Percentiles rank a stretch among this genome's conserved stretches.
Evolutionary conservation across 2,888 invertebrate genomes (phyloP).

Genomic region (Coremacera marginata): DNA sequence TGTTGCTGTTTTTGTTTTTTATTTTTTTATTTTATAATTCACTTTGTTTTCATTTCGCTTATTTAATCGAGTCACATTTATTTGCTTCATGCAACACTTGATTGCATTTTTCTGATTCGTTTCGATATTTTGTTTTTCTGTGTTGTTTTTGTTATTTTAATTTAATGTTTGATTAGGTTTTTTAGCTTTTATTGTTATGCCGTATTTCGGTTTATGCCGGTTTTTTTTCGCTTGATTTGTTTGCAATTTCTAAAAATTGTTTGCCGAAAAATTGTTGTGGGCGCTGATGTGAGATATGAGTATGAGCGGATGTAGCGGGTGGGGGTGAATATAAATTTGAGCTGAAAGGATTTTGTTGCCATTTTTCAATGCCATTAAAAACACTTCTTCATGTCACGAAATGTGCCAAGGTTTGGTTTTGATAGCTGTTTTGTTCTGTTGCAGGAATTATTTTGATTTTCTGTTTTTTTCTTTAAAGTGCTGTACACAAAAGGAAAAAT

Average conservation of each 20-base stretch:
- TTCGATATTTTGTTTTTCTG: background rate
- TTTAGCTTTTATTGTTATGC: background rate
- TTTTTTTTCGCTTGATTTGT: background rate
- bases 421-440: background rate
- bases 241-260: conserved; percentile 12
- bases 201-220: background rate
- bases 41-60: background rate
- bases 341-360: conserved; percentile 16
- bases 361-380: background rate
- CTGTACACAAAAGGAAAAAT: no score
- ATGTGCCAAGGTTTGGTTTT: background rate
- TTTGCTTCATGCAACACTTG: background rate
- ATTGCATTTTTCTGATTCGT: background rate
- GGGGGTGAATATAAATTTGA: background rate
- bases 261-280: background rate
- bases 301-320: background rate
- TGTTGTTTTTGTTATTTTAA: background rate
- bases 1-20: background rate
- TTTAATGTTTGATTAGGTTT: background rate
- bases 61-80: background rate
- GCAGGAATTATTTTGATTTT: no score
- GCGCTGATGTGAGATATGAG: background rate
- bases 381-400: background rate
- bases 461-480: no score
- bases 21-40: background rate